Evolutionary conservation across 2,113 vertebrate genomes (phyloP).

Genomic region (Prinia subflava): DNA sequence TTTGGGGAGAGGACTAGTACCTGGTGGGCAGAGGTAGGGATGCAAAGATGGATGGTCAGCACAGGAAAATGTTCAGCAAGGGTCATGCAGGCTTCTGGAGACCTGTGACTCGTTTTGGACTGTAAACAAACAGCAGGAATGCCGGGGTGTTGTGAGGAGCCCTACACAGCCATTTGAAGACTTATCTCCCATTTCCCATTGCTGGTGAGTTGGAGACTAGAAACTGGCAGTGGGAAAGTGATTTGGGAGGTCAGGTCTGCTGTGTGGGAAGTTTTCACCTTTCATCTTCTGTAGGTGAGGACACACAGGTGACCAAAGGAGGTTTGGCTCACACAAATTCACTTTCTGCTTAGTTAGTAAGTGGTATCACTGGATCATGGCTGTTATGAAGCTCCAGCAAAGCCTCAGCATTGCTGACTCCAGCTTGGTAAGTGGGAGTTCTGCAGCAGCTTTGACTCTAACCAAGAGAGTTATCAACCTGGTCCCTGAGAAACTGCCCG

Average conservation of each 20-base stretch:
- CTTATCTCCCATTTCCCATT: not conserved
- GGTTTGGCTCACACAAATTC: not conserved
- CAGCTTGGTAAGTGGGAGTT: not conserved
- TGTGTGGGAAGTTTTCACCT: not conserved
- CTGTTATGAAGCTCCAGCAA: not conserved
- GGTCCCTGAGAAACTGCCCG: not conserved
- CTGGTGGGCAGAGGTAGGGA: not conserved
- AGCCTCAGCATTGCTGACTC: not conserved
- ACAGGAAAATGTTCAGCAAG: not conserved
- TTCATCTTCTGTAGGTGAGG: not conserved
- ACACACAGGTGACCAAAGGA: not conserved
- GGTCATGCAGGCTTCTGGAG: fast-evolving
- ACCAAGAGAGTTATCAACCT: fast-evolving
- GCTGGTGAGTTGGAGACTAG: no score
- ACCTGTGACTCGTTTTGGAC: not conserved
- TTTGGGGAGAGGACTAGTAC: not conserved
- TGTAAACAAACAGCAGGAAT: not conserved
- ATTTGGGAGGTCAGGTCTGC: not conserved
- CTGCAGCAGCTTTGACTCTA: not conserved
- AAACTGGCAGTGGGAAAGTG: not conserved
- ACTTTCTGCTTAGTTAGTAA: not conserved
- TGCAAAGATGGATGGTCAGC: not conserved
- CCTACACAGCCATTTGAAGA: not conserved
- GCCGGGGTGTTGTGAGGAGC: not conserved
- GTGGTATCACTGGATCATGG: not conserved